These are phyloP conservation scores for Ianthella basta DNA, from an alignment of 37 sponge, comb jelly and placozoan species.

Conservation along the genomic window DNA sequence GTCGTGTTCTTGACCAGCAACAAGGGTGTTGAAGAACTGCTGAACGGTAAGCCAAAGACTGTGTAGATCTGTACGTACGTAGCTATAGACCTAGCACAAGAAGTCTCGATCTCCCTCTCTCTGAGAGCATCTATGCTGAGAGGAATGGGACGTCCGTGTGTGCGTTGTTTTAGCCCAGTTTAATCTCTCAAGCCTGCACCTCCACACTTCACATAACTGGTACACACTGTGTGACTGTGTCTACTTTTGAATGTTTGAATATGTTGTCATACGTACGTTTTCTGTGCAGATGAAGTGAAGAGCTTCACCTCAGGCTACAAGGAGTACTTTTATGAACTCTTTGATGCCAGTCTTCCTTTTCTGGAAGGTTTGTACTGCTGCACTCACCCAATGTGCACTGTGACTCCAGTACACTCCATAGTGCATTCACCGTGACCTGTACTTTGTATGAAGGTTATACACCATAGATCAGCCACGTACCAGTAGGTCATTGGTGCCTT, in stretches of 20 bases:
- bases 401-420: neutral
- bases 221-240: too few species aligned
- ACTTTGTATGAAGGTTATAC: too few species aligned
- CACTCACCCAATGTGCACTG: neutral
- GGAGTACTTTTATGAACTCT: conserved; percentile 58
- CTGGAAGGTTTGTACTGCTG: conserved; percentile 51
- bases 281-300: conserved; percentile 43
- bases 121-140: too few species aligned
- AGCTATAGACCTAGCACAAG: neutral
- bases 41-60: conserved; percentile 54
- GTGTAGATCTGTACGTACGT: neutral
- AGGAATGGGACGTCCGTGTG: too few species aligned
- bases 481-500: too few species aligned
- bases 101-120: too few species aligned
- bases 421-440: too few species aligned
- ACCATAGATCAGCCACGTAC: neutral
- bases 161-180: too few species aligned
- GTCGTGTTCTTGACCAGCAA: conserved; percentile 75
- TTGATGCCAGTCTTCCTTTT: conserved; percentile 63
- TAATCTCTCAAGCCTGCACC: too few species aligned
- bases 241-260: too few species aligned
- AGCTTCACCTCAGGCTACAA: conserved; percentile 68
- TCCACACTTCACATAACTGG: too few species aligned
- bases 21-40: conserved; percentile 65
- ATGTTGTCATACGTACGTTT: neutral